Evolutionary conservation across 2,113 vertebrate species (phyloP).

Genomic region (Cyanoderma ruficeps): DNA sequence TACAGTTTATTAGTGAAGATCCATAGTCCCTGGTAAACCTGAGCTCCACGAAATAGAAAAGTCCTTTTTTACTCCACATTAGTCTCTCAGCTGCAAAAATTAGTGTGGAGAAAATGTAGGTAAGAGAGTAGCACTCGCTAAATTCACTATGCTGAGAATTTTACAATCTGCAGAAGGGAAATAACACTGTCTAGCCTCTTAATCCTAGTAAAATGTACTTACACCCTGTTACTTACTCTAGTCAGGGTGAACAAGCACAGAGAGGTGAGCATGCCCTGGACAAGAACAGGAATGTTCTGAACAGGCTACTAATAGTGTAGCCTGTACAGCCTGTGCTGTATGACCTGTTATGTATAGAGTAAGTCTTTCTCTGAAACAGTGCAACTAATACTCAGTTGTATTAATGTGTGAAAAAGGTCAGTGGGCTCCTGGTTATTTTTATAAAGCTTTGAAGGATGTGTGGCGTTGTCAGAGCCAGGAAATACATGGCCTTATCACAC

Average conservation of each 20-base stretch:
- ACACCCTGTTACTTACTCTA: fast-evolving
- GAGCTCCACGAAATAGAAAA: background rate
- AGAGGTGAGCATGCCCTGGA: background rate
- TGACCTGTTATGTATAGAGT: no score
- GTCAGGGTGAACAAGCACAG: background rate
- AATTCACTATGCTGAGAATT: background rate
- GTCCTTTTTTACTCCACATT: background rate
- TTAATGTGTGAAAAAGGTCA: background rate
- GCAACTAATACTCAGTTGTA: background rate
- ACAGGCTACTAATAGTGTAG: no score
- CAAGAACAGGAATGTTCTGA: background rate
- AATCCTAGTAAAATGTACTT: background rate
- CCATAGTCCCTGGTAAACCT: background rate
- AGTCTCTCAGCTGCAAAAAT: background rate
- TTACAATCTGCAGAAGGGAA: background rate
- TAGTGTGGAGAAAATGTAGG: fast-evolving
- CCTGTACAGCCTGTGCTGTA: background rate
- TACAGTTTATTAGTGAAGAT: background rate
- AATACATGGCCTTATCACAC: no score
- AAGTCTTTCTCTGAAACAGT: background rate
- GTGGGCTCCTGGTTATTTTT: background rate
- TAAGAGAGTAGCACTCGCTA: fast-evolving
- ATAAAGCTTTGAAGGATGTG: background rate
- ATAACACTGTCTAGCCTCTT: background rate
- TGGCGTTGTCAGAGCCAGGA: background rate